A percentile compares a stretch with the other conserved stretches of the same genome.
phyloP scores from a whole-genome alignment of 2,113 vertebrate genomes.

The Ellobius talpinus region DNA sequence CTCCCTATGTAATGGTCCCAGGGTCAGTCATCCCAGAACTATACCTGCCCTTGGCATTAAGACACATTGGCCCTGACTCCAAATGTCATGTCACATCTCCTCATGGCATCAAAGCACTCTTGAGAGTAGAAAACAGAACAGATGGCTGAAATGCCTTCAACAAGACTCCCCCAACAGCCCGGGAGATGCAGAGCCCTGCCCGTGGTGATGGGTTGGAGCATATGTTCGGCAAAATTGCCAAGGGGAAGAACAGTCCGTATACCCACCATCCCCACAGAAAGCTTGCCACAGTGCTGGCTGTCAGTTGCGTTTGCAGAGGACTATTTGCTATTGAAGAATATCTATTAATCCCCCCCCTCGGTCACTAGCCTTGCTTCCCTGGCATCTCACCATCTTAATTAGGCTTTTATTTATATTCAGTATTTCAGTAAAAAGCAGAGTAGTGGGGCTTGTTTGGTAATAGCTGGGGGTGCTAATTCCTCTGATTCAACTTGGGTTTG shows the following conservation, averaged over 20 bases:
- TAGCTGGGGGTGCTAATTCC: neutral
- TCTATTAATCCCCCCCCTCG: neutral
- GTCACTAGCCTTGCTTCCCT: neutral
- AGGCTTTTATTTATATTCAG: constrained; percentile 7
- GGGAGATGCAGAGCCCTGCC: constrained; percentile 55
- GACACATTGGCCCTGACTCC: constrained; percentile 49
- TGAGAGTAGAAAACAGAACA: constrained; percentile 75
- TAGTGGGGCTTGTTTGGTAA: neutral
- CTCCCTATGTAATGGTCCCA: neutral
- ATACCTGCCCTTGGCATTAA: constrained; percentile 66
- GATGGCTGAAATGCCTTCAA: constrained; percentile 77
- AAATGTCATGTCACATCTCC: constrained; percentile 78
- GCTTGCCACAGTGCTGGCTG: neutral
- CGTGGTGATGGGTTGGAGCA: constrained; percentile 53
- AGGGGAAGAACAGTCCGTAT: constrained; percentile 32
- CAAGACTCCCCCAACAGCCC: constrained; percentile 43
- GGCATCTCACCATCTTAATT: neutral
- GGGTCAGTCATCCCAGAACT: constrained; percentile 19
- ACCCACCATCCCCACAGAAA: neutral
- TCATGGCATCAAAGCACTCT: constrained; percentile 65
- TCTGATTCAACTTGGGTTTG: neutral
- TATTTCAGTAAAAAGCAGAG: constrained; percentile 55
- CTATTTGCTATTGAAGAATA: constrained; percentile 46
- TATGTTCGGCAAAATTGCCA: constrained; percentile 73
- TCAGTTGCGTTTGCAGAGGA: neutral